Evolutionary conservation across 2,888 invertebrate genomes (phyloP).

Genomic region (Noctua janthe): DNA sequence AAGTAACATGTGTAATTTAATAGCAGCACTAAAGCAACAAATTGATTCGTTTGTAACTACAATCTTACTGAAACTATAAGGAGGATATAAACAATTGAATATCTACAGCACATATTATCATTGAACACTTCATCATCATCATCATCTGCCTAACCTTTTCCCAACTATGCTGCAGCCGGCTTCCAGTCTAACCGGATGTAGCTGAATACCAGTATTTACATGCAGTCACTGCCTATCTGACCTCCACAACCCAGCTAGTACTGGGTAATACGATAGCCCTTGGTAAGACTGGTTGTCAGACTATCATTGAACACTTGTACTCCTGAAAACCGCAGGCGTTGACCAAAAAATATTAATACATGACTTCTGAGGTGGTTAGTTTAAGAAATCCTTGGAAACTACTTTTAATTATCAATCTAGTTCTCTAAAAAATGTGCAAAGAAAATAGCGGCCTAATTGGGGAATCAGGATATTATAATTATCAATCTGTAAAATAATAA

Average conservation of each 20-base stretch:
- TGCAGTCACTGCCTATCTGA: too few species aligned
- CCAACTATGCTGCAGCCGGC: too few species aligned
- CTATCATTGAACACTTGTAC: not conserved
- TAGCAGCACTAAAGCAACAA: not conserved
- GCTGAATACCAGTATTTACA: too few species aligned
- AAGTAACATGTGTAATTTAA: not conserved
- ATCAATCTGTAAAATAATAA: not conserved
- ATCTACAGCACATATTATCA: not conserved
- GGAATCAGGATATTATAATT: not conserved
- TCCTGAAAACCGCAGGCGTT: not conserved
- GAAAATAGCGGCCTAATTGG: not conserved
- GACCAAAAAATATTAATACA: not conserved
- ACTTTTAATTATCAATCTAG: not conserved
- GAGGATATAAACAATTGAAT: not conserved
- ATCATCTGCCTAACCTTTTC: too few species aligned
- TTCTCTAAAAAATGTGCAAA: not conserved
- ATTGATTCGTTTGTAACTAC: not conserved
- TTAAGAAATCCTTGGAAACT: not conserved
- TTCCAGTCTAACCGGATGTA: too few species aligned
- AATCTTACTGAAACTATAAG: not conserved
- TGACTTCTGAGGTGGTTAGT: not conserved
- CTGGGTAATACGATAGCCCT: too few species aligned
- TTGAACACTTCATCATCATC: too few species aligned
- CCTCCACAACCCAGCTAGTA: too few species aligned
- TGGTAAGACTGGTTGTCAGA: too few species aligned